Conservation (phyloP, 1,140 invertebrate genomes). For the Heliothis subflexa region DNA sequence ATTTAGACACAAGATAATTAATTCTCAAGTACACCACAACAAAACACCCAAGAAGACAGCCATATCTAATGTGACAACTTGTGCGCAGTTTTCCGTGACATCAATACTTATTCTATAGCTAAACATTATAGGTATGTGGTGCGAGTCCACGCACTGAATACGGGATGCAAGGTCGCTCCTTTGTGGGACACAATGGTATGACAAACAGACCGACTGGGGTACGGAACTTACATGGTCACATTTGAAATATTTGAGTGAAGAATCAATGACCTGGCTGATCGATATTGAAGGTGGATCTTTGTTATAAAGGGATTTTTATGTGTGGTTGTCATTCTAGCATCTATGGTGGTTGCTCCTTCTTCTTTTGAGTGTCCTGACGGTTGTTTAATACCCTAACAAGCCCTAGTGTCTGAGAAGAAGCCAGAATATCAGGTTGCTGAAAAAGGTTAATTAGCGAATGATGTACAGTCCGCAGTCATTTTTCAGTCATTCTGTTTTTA, state of each 20-base stretch:
- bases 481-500: too few species aligned
- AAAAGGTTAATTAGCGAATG: too few species aligned
- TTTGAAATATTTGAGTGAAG: slow-evolving; percentile 17
- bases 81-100: slow-evolving; percentile 28
- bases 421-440: too few species aligned
- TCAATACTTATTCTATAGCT: slow-evolving; percentile 5
- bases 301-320: not conserved
- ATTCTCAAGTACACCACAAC: not conserved
- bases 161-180: slow-evolving; percentile 40
- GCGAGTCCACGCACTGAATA: slow-evolving; percentile 1
- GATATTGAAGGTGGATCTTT: not conserved
- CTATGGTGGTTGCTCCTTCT: too few species aligned
- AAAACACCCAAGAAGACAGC: not conserved
- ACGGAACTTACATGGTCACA: slow-evolving; percentile 6
- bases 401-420: too few species aligned
- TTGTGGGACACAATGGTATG: slow-evolving; percentile 25
- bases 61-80: not conserved
- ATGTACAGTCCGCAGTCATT: too few species aligned
- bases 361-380: too few species aligned
- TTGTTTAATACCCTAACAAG: too few species aligned
- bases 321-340: too few species aligned
- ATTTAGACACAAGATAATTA: too few species aligned
- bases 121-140: not conserved
- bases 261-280: slow-evolving; percentile 4
- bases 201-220: slow-evolving; percentile 9